Conservation (phyloP, 2,888 invertebrate genomes). For the Calephelis perditalis region DNA sequence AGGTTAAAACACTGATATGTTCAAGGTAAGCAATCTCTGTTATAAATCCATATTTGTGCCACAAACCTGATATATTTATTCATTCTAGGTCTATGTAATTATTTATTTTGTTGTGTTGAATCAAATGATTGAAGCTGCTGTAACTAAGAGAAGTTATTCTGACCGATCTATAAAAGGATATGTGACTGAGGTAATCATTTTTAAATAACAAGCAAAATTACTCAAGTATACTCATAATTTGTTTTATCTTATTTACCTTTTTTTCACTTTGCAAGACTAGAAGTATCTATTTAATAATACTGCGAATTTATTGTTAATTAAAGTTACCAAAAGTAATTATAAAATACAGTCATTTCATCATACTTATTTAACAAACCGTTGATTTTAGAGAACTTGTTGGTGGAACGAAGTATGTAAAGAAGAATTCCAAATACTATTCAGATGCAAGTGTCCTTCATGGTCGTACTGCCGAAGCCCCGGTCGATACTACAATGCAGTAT, state of each 20-base stretch:
- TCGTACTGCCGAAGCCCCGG: slow-evolving; percentile 93
- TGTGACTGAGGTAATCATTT: slow-evolving; percentile 84
- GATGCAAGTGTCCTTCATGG: slow-evolving; percentile 93
- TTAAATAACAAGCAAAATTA: slow-evolving; percentile 1
- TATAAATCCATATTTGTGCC: slow-evolving; percentile 24
- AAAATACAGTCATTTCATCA: background rate
- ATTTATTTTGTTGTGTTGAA: slow-evolving; percentile 53
- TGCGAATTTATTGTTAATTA: background rate
- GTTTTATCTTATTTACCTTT: too few relatives aligned
- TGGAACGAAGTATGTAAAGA: slow-evolving; percentile 96
- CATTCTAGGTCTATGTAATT: slow-evolving; percentile 31
- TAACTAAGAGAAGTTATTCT: slow-evolving; percentile 84
- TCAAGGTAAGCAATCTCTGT: slow-evolving; percentile 48
- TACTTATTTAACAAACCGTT: slow-evolving; percentile 2
- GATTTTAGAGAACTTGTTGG: slow-evolving; percentile 90
- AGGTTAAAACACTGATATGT: slow-evolving; percentile 59
- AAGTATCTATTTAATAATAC: too few relatives aligned
- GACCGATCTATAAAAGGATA: slow-evolving; percentile 90
- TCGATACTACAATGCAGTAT: slow-evolving; percentile 92
- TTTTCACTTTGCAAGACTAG: too few relatives aligned
- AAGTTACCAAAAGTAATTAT: background rate
- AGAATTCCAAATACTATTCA: slow-evolving; percentile 91
- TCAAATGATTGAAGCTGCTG: slow-evolving; percentile 52
- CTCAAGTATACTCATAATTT: too few relatives aligned
- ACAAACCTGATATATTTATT: slow-evolving; percentile 20